These are phyloP conservation scores for Drosophila borealis DNA, from an alignment of 2,888 invertebrate genomes.

Conservation along the genomic window DNA sequence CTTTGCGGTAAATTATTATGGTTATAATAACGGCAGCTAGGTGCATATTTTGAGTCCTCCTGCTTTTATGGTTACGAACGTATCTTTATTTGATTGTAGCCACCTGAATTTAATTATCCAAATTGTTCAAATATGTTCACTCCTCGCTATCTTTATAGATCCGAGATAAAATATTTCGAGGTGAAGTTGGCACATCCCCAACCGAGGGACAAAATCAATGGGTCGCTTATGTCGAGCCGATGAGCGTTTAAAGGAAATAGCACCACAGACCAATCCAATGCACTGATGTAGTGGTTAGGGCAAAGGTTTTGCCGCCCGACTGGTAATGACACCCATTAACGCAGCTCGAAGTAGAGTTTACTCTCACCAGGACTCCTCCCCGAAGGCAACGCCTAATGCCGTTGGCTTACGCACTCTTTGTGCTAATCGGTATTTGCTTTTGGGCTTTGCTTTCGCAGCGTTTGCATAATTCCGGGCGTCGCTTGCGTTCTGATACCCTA, in stretches of 20 bases:
- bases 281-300: slow-evolving; percentile 32
- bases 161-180: slow-evolving; percentile 13
- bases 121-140: slow-evolving; percentile 47
- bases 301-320: slow-evolving; percentile 56
- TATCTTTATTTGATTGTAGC: slow-evolving; percentile 8
- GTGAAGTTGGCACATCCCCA: slow-evolving; percentile 28
- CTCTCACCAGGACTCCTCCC: neutral
- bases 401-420: slow-evolving; percentile 55
- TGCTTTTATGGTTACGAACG: slow-evolving; percentile 12
- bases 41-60: slow-evolving; percentile 11
- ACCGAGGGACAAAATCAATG: slow-evolving; percentile 9
- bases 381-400: slow-evolving; percentile 19
- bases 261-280: slow-evolving; percentile 26
- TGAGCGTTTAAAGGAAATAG: slow-evolving; percentile 45
- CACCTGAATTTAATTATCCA: slow-evolving; percentile 54
- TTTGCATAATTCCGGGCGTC: slow-evolving; percentile 61
- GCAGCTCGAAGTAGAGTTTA: slow-evolving; percentile 46
- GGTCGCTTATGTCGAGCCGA: slow-evolving; percentile 43
- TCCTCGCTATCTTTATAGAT: slow-evolving; percentile 40
- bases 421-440: slow-evolving; percentile 68
- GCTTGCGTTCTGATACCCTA: slow-evolving; percentile 32
- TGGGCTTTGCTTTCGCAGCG: slow-evolving; percentile 60
- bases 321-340: slow-evolving; percentile 79
- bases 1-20: slow-evolving; percentile 34
- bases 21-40: slow-evolving; percentile 10